Evolutionary conservation across 2,113 vertebrate genomes (phyloP), one percentile per base, ranked within the genome.

Genomic region (Peucedramus taeniatus): DNA sequence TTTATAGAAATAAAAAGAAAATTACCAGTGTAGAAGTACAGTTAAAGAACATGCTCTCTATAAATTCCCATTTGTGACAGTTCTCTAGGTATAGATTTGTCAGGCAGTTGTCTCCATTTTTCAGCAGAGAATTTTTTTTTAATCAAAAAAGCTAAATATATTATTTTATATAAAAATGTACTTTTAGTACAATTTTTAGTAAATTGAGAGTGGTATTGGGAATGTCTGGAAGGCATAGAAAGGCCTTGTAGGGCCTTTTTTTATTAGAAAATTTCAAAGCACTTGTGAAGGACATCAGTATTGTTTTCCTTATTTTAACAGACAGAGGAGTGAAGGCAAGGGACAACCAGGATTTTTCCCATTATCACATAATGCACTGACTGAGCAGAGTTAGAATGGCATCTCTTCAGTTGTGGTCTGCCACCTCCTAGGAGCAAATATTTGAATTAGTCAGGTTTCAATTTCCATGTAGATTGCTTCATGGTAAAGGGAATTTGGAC

Each of bases 1-100:
- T 96, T 94, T 30, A 70, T n/a, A 81, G 90, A 77, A 94, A 86
- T 74, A 90, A 88, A 91, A 93, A 64, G 35, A 64, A 91, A 96
- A 88, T 68, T 35, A 71, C 51, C n/a, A 31, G 35, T 54, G 42
- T 59, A 88, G 71, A 83, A 53, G 68, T 80, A 70, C 59, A 59
- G 54, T 59, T 83, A 63, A 88, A 83, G 78, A 85, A 94, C 93
- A 79, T 33, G 35, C 23, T 91, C 15, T 59, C 78, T 61, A 22
- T 85, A 95, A 91, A 88, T 95, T 80, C 42, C 54, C 7, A 0
- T 54, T 86, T 79, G 63, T 80, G 78, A 70, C 75, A 83, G 47
- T 90, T 88, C 51, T 78, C 28, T 47, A 40, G 27, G 9, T 70
- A 27, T 10, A 90, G 39, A 56, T 83, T 90, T 96, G 59, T 88